Evolutionary conservation across 2,797 vertebrate species (phyloP), one percentile per base, ranked within the genome.

Genomic region (Sebastes trivittatus): DNA sequence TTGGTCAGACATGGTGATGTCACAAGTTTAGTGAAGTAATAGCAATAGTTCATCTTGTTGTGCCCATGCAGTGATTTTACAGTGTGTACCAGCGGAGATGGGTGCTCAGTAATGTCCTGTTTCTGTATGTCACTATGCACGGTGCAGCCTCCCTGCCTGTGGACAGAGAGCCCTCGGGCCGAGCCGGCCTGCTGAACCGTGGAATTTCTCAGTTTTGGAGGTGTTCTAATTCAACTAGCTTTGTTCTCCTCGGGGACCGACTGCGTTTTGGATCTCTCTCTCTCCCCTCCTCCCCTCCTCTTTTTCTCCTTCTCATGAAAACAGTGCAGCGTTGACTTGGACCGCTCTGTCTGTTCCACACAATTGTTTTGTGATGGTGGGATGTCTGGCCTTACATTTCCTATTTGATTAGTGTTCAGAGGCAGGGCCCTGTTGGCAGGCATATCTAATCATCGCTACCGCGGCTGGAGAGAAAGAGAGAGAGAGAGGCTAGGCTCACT

Each of bases 321-420:
- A 89, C 83, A 86, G 86, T 75, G 78, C 81, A 76, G 75, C 82
- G 86, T 86, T 77, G 81, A 89, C 86, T 93, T 62, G 83, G 81
- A 84, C 87, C 20, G 49, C 84, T 90, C 86, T 75, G 90, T 89
- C 85, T 88, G 85, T 85, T 85, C 85, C 85, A 72, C 78, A 88
- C 91, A 83, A 89, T 93, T 92, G 93, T 93, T 93, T 91, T 92
- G 92, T 87, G 88, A 89, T 84, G 92, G 80, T 85, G 89, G 89
- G 88, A 88, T 87, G 92, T 94, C 92, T 93, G 84, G 87, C 87
- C 78, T 84, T 89, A 93, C 88, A 86, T 94, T 94, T 94, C 93
- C 91, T 92, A 86, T 95, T 94, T 93, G 92, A 95, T 94, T 95
- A 91, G 91, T 83, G 91, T 78, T 93, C 77, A 92, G 91, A 89